phyloP scores from a whole-genome alignment of 2,888 invertebrate genomes.

The Cantharis nigra region DNA sequence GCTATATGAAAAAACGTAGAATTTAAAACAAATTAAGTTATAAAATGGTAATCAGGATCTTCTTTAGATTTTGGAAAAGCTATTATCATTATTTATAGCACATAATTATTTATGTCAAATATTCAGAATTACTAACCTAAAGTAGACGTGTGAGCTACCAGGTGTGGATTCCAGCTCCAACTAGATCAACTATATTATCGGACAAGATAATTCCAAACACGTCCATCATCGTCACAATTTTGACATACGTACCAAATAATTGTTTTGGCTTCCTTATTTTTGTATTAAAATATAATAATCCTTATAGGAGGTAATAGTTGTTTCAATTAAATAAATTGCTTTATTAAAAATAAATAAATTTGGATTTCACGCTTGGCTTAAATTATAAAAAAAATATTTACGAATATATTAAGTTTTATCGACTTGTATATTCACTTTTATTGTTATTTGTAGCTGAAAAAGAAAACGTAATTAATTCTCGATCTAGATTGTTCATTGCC shows the following conservation, averaged over 20 bases:
- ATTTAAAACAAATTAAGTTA: neutral
- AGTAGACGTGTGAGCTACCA: slow-evolving; percentile 39
- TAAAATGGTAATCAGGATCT: slow-evolving; percentile 10
- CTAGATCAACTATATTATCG: slow-evolving; percentile 46
- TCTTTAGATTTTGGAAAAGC: slow-evolving; percentile 24
- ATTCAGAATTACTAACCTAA: slow-evolving; percentile 43
- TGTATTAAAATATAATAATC: slow-evolving; percentile 43
- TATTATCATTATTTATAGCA: slow-evolving; percentile 40
- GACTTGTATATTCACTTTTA: neutral
- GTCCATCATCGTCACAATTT: slow-evolving; percentile 50
- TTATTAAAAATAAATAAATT: neutral
- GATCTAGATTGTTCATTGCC: neutral
- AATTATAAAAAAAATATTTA: neutral
- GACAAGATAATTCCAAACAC: slow-evolving; percentile 50
- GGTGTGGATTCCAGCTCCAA: slow-evolving; percentile 42
- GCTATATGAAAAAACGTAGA: neutral
- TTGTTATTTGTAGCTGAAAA: neutral
- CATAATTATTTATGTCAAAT: slow-evolving; percentile 47
- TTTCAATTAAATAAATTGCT: neutral
- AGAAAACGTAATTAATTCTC: neutral
- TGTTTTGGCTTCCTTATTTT: slow-evolving; percentile 50
- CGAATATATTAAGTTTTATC: neutral
- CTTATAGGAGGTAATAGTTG: slow-evolving; percentile 4
- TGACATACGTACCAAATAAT: slow-evolving; percentile 49
- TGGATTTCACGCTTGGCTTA: neutral